phyloP scores from a whole-genome alignment of 2,888 invertebrate genomes.

The Taenaris catops region DNA sequence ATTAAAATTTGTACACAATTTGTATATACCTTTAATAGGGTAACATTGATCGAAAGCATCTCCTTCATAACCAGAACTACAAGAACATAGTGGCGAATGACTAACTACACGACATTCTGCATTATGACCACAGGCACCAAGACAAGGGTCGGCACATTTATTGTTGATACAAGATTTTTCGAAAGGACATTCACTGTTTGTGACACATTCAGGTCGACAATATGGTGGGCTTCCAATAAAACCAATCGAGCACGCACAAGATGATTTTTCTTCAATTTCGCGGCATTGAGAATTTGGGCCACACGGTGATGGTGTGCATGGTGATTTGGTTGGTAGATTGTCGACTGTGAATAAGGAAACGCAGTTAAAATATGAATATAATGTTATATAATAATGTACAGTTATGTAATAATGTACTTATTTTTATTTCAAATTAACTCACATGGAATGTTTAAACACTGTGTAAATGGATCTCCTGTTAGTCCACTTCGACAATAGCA shows the following conservation, averaged over 20 bases:
- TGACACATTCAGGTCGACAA: constrained; percentile 90
- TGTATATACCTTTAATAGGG: constrained; percentile 57
- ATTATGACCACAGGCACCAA: constrained; percentile 87
- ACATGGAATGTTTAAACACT: constrained; percentile 71
- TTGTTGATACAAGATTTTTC: constrained; percentile 88
- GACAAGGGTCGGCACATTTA: constrained; percentile 90
- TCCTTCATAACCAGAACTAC: constrained; percentile 84
- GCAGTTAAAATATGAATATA: too few relatives aligned
- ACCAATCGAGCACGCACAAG: constrained; percentile 86
- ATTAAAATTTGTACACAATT: too few relatives aligned
- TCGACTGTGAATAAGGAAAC: constrained; percentile 35
- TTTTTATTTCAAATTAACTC: constrained; percentile 34
- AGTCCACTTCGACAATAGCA: constrained; percentile 87
- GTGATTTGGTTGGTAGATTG: constrained; percentile 50
- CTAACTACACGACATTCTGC: constrained; percentile 90
- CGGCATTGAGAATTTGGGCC: constrained; percentile 88
- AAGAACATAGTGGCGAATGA: constrained; percentile 92
- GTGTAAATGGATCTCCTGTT: constrained; percentile 90
- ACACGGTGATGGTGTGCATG: constrained; percentile 88
- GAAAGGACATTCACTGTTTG: constrained; percentile 88
- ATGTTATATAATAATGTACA: too few relatives aligned
- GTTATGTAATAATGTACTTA: too few relatives aligned
- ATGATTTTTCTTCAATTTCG: constrained; percentile 73
- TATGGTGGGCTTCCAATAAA: constrained; percentile 87
- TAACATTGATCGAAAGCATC: constrained; percentile 88